Conservation (phyloP, 2,888 invertebrate genomes). For the Hyposoter dolosus region DNA sequence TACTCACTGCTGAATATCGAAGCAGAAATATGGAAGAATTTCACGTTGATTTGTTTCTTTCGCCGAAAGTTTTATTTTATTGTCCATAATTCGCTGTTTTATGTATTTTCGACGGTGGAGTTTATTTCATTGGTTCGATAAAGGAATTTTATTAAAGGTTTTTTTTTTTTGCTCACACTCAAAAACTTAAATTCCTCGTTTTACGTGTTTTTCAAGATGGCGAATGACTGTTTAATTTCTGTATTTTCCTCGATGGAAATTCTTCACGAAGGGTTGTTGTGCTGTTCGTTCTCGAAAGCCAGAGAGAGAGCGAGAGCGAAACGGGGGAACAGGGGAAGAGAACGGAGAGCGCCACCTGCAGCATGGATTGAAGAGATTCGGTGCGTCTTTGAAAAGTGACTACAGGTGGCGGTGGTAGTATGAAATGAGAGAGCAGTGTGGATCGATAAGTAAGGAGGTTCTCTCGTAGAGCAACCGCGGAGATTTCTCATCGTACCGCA, state of each 20-base stretch:
- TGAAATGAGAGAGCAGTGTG: conserved; percentile 57
- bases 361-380: conserved; percentile 59
- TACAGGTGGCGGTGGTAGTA: conserved; percentile 71
- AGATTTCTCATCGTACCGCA: conserved; percentile 20
- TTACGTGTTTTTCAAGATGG: background rate
- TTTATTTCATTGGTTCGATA: background rate
- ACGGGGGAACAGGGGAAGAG: conserved; percentile 41
- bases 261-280: background rate
- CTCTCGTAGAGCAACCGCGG: conserved; percentile 40
- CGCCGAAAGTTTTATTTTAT: background rate
- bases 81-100: background rate
- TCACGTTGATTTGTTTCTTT: background rate
- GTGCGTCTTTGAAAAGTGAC: conserved; percentile 66
- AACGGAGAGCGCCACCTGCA: conserved; percentile 70
- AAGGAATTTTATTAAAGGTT: background rate
- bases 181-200: background rate
- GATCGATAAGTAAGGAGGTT: conserved; percentile 67
- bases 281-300: background rate
- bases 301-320: background rate
- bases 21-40: background rate
- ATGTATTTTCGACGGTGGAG: background rate
- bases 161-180: background rate
- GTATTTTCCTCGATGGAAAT: conserved; percentile 15
- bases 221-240: background rate
- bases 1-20: background rate